Evolutionary conservation across 23 tunicate genomes (phyloP).

Genomic region (Trididemnum nubilum): DNA sequence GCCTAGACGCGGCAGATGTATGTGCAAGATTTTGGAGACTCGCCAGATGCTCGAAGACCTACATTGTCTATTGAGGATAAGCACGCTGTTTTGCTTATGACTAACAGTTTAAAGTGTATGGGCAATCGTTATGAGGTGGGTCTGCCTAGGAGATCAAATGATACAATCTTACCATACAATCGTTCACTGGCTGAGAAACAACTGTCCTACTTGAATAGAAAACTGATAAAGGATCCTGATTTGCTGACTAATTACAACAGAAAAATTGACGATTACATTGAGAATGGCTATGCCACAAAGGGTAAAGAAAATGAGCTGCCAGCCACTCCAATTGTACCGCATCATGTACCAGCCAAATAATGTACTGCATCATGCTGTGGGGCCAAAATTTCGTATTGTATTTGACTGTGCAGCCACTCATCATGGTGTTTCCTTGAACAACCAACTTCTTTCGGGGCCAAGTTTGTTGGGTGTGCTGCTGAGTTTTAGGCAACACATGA

Average conservation of each 20-base stretch:
- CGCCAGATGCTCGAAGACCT: no score
- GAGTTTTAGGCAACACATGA: not conserved
- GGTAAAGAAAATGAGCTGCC: no score
- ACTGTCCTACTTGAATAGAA: not conserved
- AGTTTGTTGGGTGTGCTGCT: not conserved
- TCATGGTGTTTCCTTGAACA: no score
- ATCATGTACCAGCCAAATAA: no score
- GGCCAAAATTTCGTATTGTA: no score
- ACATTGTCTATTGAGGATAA: slow-evolving; percentile 8
- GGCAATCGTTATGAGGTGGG: slow-evolving; percentile 10
- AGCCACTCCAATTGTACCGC: no score
- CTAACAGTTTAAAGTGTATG: not conserved
- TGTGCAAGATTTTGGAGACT: no score
- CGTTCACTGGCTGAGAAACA: slow-evolving; percentile 24
- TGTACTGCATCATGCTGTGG: no score
- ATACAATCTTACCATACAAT: slow-evolving; percentile 16
- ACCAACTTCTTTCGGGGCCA: no score
- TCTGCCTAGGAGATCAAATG: not conserved
- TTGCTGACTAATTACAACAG: not conserved
- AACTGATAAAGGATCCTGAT: not conserved
- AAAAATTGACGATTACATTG: slow-evolving; percentile 5
- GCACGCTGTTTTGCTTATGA: not conserved
- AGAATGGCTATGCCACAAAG: not conserved
- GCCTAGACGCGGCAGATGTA: no score
- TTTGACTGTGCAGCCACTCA: no score